Evolutionary conservation across 2,888 invertebrate genomes (phyloP), one percentile per base, ranked within the genome.

Genomic region (Labia minor): DNA sequence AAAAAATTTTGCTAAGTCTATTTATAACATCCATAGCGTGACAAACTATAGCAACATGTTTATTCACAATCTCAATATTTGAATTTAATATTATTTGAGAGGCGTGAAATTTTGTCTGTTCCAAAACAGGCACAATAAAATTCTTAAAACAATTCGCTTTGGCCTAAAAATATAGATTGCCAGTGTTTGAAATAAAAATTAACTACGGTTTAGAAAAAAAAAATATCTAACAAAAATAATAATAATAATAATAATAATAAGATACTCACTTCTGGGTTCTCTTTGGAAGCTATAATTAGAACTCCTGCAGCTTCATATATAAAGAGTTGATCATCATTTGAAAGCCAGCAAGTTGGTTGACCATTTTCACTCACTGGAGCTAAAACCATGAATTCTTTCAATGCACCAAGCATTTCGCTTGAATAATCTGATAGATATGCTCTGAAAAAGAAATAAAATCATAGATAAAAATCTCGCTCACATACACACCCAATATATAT

Each of bases 1-100:
- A 80, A 73, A 84, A 84, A 1, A 82, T 82, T 74, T 84, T 83
- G 71, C 82, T 82, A 64, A 81, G 78, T 18, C 83, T 80, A 70
- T 82, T 81, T 72, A 81, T 80, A 66, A 81, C 77, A 16, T 79
- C 77, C 74, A 83, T 81, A 49, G 81, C 80, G 73, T 81, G 80
- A 66, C 77, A 77, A 37, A 72, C 21, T 14, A 69, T 65, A 19
- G 70, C 65, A 4, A 70, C 75, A 19, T 74, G 72, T 67, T 76
- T 76, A 6, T 72, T 71, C 21, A 68, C 66, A 16, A 70, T 66
- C 11, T 69, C 66, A 4, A 68, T 67, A 64, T 71, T 69, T 10
- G 69, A 69, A 62, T 73, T 73, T n/a, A 66, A 37, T 10, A 64
- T 72, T 71, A 81, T 72, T 67, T 76, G 76, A 16, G 73, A 74